Conservation (phyloP, 2,888 invertebrate species). For the Folsomia candida region DNA sequence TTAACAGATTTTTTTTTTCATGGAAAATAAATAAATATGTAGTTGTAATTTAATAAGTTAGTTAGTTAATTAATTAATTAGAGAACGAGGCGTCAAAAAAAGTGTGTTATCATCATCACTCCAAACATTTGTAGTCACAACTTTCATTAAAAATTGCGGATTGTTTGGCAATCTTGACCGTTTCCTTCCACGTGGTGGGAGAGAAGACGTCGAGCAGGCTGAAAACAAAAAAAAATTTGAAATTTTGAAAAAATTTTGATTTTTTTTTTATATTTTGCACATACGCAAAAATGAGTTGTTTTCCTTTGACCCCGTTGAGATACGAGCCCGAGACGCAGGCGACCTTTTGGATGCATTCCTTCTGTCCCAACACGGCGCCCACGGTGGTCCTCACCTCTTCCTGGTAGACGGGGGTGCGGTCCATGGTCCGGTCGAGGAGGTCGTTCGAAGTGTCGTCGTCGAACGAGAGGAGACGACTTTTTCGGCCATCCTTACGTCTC, state of each 20-base stretch:
- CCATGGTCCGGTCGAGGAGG: constrained; percentile 29
- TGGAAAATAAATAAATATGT: no score
- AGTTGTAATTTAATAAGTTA: no score
- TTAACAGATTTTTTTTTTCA: no score
- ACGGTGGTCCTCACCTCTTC: constrained; percentile 46
- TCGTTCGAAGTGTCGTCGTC: no score
- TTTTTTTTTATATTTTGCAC: constrained; percentile 2
- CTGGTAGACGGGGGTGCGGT: constrained; percentile 27
- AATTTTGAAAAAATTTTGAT: background rate
- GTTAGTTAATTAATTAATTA: no score
- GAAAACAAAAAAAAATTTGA: background rate
- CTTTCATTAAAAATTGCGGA: constrained; percentile 43
- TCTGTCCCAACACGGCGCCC: constrained; percentile 45
- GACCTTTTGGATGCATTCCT: constrained; percentile 45
- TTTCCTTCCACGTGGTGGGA: constrained; percentile 44
- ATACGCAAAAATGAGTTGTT: constrained; percentile 48
- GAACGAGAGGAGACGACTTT: constrained; percentile 27
- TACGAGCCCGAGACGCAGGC: constrained; percentile 48
- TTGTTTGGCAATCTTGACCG: constrained; percentile 38
- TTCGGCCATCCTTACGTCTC: constrained; percentile 32
- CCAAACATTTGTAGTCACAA: constrained; percentile 44
- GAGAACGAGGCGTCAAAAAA: no score
- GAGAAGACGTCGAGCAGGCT: constrained; percentile 46
- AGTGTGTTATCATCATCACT: no score
- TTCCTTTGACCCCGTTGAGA: constrained; percentile 44